Evolutionary conservation across 2,888 invertebrate species (phyloP), one percentile per base, ranked within the genome.

Genomic region (Nomada hirtipes): DNA sequence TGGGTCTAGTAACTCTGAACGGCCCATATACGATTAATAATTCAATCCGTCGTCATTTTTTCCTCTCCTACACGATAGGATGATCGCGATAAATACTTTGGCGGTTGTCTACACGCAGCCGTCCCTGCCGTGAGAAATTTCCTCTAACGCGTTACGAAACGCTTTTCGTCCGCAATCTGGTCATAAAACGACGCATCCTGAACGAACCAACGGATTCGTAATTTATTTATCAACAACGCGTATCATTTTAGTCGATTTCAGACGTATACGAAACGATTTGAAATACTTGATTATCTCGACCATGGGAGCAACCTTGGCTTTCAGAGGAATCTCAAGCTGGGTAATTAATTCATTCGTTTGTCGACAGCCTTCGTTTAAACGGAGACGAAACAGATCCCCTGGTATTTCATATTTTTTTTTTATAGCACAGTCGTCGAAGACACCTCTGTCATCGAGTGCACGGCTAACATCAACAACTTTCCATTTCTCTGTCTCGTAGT

Each of bases 1-100:
- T 47, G 13, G n/a, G 18, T 29, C 50, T 42, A 15, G 15, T 20
- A 23, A 4, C 64, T 18, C 23, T 18, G 47, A 29, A 61, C n/a
- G 26, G 71, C 61, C 71, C 82, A 72, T 69, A 42, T 76, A 36
- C 1, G 82, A 68, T 76, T 82, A 72, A 72, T 72, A 82, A 64
- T 76, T 82, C 82, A 82, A 74, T 81, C 57, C 63, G 63, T 44
- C 26, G 23, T 53, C n/a, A 36, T 63, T 59, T 61, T 67, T 59
- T 53, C 52, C 52, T 59, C 36, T 36, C 36, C 36, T 36, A 18
- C 9, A 9, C 59, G 20, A 36, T 57, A 61, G 42, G 59, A 57
- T 36, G 42, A 57, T 63, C 61, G 50, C 23, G 60, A 53, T 61
- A 53, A 63, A 82, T 26, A 52, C 29, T 36, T 69, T 69, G 29